phyloP scores from a whole-genome alignment of 2,888 invertebrate genomes.

The Ypsolopha scabrella region DNA sequence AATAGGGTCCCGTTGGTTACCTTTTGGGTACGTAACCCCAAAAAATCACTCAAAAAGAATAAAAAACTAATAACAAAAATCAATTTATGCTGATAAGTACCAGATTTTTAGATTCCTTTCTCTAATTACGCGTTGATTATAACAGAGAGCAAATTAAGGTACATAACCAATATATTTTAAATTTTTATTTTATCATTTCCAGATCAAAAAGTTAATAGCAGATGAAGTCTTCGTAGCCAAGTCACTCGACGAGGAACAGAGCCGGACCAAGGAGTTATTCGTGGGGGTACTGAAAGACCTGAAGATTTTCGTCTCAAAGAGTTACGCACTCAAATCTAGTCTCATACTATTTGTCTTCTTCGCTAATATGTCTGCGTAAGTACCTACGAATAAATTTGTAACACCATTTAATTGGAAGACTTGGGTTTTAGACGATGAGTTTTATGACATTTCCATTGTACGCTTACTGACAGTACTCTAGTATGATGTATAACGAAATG shows the following conservation, averaged over 20 bases:
- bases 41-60: no score
- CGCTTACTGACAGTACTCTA: no score
- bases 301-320: conserved; percentile 48
- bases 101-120: no score
- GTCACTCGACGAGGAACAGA: conserved; percentile 35
- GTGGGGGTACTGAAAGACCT: conserved; percentile 48
- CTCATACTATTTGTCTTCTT: conserved; percentile 57
- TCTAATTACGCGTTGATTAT: no score
- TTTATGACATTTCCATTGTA: no score
- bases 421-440: no score
- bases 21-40: no score
- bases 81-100: no score
- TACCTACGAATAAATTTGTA: conserved; percentile 15
- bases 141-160: no score
- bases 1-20: no score
- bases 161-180: neutral
- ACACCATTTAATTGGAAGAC: neutral
- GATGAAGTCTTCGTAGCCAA: conserved; percentile 47
- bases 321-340: conserved; percentile 46
- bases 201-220: conserved; percentile 52
- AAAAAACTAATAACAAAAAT: no score
- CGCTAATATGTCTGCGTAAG: conserved; percentile 64
- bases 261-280: conserved; percentile 43
- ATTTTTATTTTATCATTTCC: conserved; percentile 11
- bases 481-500: no score